Base-by-base conservation (phyloP, 2,113 vertebrate genomes). In the Mastomys natalensis region DNA sequence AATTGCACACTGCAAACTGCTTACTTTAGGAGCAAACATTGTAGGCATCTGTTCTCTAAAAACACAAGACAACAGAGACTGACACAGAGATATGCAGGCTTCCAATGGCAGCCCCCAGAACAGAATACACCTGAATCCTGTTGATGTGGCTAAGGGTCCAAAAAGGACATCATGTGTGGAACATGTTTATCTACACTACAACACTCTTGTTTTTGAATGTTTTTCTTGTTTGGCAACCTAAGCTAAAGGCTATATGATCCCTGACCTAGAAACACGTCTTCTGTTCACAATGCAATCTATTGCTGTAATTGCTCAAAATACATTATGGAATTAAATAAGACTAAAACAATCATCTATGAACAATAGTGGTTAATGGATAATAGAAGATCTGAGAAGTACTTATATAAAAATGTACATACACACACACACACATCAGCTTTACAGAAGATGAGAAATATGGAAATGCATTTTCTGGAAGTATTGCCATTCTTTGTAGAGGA, bases 401-500 rank as follows among this genome's bases (percentile, higher is more conserved):
- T n/a, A 16, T 15, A 53, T 2, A 72, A 13, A 53, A 24, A 48
- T 5, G 17, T 24, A 40, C 31, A 81, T 7, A 55, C 4, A 58
- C 53, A 60, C 53, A 12, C 24, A 62, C 3, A 24, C 37, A 62
- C 6, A 78, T 86, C 51, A 48, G 43, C 40, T 45, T 88, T 77
- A 21, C 11, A 58, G 58, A 72, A 73, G 37, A 90, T 15, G 58
- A 96, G 92, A 93, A 93, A 82, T 51, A 89, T 29, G 77, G 12
- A 74, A 48, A 43, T 68, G 48, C 31, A 6, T 77, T 90, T 94
- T 86, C 82, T 87, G 55, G 77, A 84, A 31, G 74, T 87, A 89
- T 37, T 64, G 40, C 37, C 90, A 55, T 88, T 86, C 81, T 40
- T 22, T 51, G 68, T 22, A 5, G 21, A 53, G 8, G 13, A 94